Evolutionary conservation across 1,140 invertebrate species (phyloP).

Genomic region (Scaptomyza montana): DNA sequence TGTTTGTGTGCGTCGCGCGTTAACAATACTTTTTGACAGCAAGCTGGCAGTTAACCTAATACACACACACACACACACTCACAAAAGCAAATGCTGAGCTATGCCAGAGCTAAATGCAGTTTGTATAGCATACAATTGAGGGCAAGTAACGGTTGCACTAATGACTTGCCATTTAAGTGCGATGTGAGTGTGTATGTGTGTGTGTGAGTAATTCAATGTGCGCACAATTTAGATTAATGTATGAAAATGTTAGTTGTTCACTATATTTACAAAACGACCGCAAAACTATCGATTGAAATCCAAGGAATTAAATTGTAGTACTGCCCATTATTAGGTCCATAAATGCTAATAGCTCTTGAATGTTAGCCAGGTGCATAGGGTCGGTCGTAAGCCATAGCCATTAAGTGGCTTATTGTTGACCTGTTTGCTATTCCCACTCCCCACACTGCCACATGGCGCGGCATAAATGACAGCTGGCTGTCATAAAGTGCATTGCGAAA

Average conservation of each 20-base stretch:
- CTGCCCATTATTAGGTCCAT: too few relatives aligned
- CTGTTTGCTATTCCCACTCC: conserved; percentile 8
- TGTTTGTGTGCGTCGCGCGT: not conserved
- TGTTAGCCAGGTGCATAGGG: not conserved
- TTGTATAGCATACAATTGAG: conserved; percentile 13
- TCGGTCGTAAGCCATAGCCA: conserved; percentile 1
- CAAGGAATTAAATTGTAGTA: too few relatives aligned
- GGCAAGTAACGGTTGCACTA: not conserved
- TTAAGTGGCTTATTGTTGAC: conserved; percentile 26
- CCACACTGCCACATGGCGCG: conserved; percentile 12
- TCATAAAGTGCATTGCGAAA: conserved; percentile 44
- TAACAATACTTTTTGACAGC: not conserved
- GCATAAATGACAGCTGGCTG: conserved; percentile 36
- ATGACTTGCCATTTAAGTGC: not conserved
- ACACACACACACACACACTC: conserved; percentile 6
- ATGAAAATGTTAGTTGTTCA: too few relatives aligned
- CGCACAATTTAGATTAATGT: too few relatives aligned
- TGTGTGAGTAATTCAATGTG: too few relatives aligned
- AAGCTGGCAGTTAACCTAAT: not conserved
- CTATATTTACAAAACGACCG: too few relatives aligned
- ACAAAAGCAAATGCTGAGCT: not conserved
- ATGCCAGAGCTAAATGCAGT: conserved; percentile 5
- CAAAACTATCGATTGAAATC: too few relatives aligned
- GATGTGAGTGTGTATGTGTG: conserved; percentile 2
- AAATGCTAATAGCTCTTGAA: not conserved